Conservation (phyloP, 2,797 vertebrate genomes). For the Acrocephalus scirpaceus region DNA sequence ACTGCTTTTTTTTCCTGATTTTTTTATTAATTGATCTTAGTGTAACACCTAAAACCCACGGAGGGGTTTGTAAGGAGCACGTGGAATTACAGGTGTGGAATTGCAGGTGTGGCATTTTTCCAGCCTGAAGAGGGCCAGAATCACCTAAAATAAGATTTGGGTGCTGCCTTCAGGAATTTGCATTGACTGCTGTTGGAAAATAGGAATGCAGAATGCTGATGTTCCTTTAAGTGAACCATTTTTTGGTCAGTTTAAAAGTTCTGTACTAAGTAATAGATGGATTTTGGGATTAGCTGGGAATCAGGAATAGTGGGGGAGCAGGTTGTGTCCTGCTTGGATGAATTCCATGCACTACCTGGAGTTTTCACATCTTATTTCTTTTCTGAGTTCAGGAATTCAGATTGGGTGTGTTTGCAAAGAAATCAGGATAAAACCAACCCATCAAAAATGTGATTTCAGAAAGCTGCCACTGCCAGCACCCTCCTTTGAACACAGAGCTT, state of each 20-base stretch:
- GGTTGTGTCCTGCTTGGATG: not conserved
- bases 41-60: too few species aligned
- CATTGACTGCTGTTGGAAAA: not conserved
- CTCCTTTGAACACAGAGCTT: not conserved
- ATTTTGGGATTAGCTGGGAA: not conserved
- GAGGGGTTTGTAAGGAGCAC: too few species aligned
- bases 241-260: not conserved
- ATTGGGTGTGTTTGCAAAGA: not conserved
- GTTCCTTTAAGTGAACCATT: not conserved
- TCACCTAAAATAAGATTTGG: not conserved
- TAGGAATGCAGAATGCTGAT: not conserved
- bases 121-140: not conserved
- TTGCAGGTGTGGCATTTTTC: too few species aligned
- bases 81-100: too few species aligned
- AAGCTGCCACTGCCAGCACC: not conserved
- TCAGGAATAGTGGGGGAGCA: not conserved
- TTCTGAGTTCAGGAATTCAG: not conserved
- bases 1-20: too few species aligned
- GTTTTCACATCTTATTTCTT: not conserved
- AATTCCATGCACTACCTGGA: not conserved
- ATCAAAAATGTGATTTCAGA: not conserved
- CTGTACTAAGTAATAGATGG: not conserved
- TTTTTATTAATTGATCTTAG: too few species aligned
- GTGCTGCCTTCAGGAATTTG: not conserved
- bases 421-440: not conserved